phyloP scores from a whole-genome alignment of 2,888 invertebrate species.

The Watsonalla cultraria region DNA sequence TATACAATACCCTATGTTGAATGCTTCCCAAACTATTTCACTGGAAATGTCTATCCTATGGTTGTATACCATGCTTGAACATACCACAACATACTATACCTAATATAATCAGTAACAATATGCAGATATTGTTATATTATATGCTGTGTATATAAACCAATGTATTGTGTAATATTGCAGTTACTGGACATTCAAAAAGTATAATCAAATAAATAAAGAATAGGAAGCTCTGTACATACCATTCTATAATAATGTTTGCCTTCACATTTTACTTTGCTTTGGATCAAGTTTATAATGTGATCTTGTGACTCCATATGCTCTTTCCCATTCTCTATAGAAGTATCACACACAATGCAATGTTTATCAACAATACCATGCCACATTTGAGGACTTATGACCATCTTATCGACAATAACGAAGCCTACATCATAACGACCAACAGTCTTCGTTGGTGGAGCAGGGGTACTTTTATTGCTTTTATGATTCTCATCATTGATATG shows the following conservation, averaged over 20 bases:
- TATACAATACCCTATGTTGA: too few species aligned
- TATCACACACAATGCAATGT: conserved; percentile 40
- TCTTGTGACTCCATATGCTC: conserved; percentile 26
- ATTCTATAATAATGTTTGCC: conserved; percentile 33
- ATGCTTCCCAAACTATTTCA: too few species aligned
- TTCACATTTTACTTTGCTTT: conserved; percentile 21
- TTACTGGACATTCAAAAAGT: too few species aligned
- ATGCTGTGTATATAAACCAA: too few species aligned
- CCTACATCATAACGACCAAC: conserved; percentile 20
- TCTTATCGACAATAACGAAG: conserved; percentile 26
- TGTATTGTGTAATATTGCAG: too few species aligned
- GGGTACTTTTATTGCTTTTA: conserved; percentile 24
- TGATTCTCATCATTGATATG: conserved; percentile 38
- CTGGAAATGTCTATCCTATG: too few species aligned
- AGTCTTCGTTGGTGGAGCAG: conserved; percentile 13
- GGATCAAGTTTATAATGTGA: conserved; percentile 42
- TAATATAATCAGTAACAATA: too few species aligned
- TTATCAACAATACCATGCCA: conserved; percentile 44
- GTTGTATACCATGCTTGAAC: too few species aligned
- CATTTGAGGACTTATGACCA: conserved; percentile 26
- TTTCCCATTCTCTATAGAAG: conserved; percentile 12
- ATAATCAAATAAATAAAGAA: too few species aligned
- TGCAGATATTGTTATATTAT: too few species aligned
- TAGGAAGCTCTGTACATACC: too few species aligned
- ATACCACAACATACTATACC: background rate